phyloP scores from a whole-genome alignment of 2,888 invertebrate genomes.

The Trissolcus japonicus region DNA sequence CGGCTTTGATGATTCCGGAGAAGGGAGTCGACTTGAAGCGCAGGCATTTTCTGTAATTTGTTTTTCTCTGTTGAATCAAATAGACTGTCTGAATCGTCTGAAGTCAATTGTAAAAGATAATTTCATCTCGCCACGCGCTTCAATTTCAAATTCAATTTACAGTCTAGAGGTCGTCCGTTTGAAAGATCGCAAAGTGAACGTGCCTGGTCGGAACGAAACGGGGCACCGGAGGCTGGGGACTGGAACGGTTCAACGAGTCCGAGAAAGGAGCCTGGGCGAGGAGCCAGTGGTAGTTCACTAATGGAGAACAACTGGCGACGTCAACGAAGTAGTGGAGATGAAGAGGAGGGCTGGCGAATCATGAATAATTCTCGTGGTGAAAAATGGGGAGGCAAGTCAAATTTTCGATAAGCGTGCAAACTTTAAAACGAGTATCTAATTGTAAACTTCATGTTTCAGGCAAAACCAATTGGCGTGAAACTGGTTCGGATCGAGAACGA shows the following conservation, averaged over 20 bases:
- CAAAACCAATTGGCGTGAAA: slow-evolving; percentile 77
- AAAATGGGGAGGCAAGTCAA: slow-evolving; percentile 78
- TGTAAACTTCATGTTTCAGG: slow-evolving; percentile 48
- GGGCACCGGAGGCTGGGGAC: slow-evolving; percentile 77
- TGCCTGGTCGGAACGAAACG: slow-evolving; percentile 79
- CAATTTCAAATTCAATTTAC: background rate
- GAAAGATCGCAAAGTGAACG: slow-evolving; percentile 76
- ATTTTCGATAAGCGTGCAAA: background rate
- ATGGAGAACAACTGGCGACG: slow-evolving; percentile 78
- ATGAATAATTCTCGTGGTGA: slow-evolving; percentile 75
- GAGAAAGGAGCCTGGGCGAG: slow-evolving; percentile 78
- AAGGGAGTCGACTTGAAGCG: slow-evolving; percentile 71
- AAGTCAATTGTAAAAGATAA: too few species aligned
- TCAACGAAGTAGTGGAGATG: slow-evolving; percentile 77
- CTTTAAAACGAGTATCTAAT: background rate
- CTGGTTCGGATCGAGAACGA: slow-evolving; percentile 70
- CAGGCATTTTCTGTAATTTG: slow-evolving; percentile 69
- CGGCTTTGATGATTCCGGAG: slow-evolving; percentile 76
- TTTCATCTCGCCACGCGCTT: too few species aligned
- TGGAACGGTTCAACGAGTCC: slow-evolving; percentile 79
- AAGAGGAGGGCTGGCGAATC: slow-evolving; percentile 78
- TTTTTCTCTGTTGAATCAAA: too few species aligned
- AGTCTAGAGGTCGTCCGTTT: slow-evolving; percentile 70
- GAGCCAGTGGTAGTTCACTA: slow-evolving; percentile 73
- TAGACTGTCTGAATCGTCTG: too few species aligned